phyloP scores from a whole-genome alignment of 2,113 vertebrate species.

The Serinus canaria region DNA sequence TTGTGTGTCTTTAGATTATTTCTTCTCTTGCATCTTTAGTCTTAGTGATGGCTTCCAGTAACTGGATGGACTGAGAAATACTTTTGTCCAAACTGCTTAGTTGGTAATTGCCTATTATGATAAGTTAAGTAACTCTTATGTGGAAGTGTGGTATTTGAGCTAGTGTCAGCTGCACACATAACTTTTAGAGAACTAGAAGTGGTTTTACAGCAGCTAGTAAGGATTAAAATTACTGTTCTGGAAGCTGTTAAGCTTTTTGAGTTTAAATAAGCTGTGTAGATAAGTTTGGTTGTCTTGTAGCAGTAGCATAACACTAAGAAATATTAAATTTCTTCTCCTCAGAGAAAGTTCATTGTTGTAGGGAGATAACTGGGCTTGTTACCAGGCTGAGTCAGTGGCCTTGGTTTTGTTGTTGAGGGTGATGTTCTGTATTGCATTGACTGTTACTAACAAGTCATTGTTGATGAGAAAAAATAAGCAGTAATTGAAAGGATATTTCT shows the following conservation, averaged over 20 bases:
- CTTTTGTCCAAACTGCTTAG: neutral
- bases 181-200: neutral
- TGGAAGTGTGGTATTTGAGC: neutral
- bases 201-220: neutral
- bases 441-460: neutral
- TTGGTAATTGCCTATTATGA: neutral
- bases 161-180: neutral
- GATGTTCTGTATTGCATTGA: neutral
- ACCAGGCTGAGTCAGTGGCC: constrained; percentile 5
- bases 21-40: neutral
- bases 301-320: neutral
- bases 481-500: neutral
- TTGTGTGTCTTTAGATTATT: neutral
- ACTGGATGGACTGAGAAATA: neutral
- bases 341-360: neutral
- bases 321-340: neutral
- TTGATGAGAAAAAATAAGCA: neutral
- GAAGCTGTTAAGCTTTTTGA: neutral
- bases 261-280: neutral
- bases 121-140: neutral
- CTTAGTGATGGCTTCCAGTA: neutral
- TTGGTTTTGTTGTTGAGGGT: neutral
- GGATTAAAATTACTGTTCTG: neutral
- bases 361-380: neutral
- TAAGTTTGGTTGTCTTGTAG: neutral